Base-by-base conservation (phyloP, 2,888 invertebrate species). In the Cosmia pyralina region DNA sequence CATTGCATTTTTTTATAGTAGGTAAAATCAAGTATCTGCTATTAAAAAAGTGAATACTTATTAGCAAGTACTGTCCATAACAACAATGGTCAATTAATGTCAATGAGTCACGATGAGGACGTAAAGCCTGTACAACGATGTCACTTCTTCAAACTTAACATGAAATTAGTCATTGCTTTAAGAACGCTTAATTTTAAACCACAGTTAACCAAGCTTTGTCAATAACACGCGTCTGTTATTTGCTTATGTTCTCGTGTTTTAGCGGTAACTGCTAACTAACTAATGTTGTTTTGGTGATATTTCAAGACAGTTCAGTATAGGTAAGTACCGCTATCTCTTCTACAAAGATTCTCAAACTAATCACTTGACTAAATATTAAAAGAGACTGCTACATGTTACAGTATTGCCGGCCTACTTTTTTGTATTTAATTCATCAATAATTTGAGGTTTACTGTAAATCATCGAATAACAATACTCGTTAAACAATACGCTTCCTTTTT, bases 111-210 rank as follows among this genome's bases (percentile, higher is more conserved):
- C 67, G 64, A 68, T 66, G 58, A 66, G 78, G 62, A 76, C 78
- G 72, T 75, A 22, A 72, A 72, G 55, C 60, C 46, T 59, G 46
- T 38, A 63, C 64, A 64, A 72, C 62, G 60, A 73, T 81, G 81
- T 71, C 72, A 75, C 73, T 83, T 75, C 68, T 69, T 64, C 69
- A 74, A 78, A 81, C 71, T 85, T 75, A 69, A 57, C 64, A 79
- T 70, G 70, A 77, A 85, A 88, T 87, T 88, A 81, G 79, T 88
- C 83, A 85, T 81, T 79, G 75, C 73, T 79, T 67, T 72, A 68
- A n/a, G 59, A 50, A 74, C 66, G 60, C 74, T 75, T n/a, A n/a
- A n/a, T n/a, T 77, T 77, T 68, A 74, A 88, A 85, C 74, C 73
- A 77, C 85, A 88, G 81, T 83, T 83, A 78, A 38, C 34, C 34